A percentile compares a stretch with the other conserved stretches of the same genome.
These are phyloP conservation scores for Leptopilina syphax DNA, from an alignment of 2,888 invertebrate species.

Conservation along the genomic window DNA sequence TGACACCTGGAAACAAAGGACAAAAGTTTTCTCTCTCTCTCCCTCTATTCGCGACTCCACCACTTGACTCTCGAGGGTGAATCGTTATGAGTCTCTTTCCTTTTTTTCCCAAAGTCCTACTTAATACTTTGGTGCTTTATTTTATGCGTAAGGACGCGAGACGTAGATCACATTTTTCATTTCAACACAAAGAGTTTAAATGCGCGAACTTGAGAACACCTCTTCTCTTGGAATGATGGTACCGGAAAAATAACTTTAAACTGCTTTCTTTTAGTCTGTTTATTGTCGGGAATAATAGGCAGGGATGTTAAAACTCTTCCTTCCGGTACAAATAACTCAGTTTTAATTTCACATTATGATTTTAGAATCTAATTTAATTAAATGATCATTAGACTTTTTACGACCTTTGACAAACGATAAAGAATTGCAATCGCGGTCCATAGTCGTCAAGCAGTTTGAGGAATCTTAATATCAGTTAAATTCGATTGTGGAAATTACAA, in stretches of 20 bases:
- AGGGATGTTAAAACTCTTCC: too few species aligned
- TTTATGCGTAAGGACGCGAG: conserved; percentile 60
- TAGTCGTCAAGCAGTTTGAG: too few species aligned
- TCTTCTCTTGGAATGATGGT: conserved; percentile 5
- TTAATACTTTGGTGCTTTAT: conserved; percentile 68
- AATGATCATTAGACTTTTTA: background rate
- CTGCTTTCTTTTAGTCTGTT: background rate
- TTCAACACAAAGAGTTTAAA: conserved; percentile 61
- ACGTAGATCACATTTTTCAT: conserved; percentile 64
- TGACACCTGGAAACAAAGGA: conserved; percentile 60
- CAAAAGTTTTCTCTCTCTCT: conserved; percentile 59
- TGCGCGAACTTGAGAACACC: conserved; percentile 46
- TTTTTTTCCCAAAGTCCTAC: conserved; percentile 63
- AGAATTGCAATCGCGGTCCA: too few species aligned
- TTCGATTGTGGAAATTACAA: too few species aligned
- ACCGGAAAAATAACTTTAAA: conserved; percentile 40
- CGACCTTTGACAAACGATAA: background rate
- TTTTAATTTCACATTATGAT: too few species aligned
- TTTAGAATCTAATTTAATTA: too few species aligned
- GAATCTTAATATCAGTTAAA: too few species aligned
- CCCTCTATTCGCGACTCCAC: conserved; percentile 15
- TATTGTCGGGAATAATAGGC: conserved; percentile 42
- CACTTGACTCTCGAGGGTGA: conserved; percentile 63
- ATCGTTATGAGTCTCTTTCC: conserved; percentile 65
- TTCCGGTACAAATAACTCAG: too few species aligned